These are phyloP conservation scores for Calephelis virginiensis DNA, from an alignment of 1,140 invertebrate genomes.

Conservation along the genomic window DNA sequence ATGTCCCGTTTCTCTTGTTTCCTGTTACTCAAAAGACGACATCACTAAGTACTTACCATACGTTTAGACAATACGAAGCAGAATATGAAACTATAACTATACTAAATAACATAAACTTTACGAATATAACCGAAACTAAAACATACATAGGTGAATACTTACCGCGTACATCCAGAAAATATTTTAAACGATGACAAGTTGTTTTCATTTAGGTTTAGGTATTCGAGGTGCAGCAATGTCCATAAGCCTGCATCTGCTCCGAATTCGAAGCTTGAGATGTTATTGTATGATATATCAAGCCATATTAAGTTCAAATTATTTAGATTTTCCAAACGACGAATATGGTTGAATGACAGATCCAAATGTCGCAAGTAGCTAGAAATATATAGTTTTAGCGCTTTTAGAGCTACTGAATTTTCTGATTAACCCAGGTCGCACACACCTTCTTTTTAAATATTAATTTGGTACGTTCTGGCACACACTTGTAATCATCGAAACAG, in stretches of 20 bases:
- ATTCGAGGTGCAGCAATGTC: slow-evolving; percentile 63
- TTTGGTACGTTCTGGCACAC: too few species aligned
- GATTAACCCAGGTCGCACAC: too few species aligned
- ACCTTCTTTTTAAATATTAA: too few species aligned
- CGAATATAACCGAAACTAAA: too few species aligned
- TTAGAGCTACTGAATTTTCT: too few species aligned
- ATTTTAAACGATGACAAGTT: slow-evolving; percentile 64
- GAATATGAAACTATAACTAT: too few species aligned
- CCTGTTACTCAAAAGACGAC: too few species aligned
- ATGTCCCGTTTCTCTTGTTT: too few species aligned
- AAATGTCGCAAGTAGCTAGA: slow-evolving; percentile 62
- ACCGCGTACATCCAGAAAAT: slow-evolving; percentile 62
- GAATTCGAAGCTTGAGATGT: slow-evolving; percentile 62
- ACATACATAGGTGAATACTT: background rate
- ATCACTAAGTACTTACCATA: too few species aligned
- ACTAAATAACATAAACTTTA: too few species aligned
- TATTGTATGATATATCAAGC: slow-evolving; percentile 68
- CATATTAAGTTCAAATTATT: slow-evolving; percentile 56
- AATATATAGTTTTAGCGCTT: background rate
- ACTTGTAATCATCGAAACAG: too few species aligned
- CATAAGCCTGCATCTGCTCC: slow-evolving; percentile 47
- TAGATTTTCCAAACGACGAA: slow-evolving; percentile 64
- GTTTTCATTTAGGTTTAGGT: slow-evolving; percentile 68
- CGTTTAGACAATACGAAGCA: too few species aligned
- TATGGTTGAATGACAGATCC: slow-evolving; percentile 69